phyloP scores from a whole-genome alignment of 2,797 vertebrate species.

The Phataginus tetradactyla region DNA sequence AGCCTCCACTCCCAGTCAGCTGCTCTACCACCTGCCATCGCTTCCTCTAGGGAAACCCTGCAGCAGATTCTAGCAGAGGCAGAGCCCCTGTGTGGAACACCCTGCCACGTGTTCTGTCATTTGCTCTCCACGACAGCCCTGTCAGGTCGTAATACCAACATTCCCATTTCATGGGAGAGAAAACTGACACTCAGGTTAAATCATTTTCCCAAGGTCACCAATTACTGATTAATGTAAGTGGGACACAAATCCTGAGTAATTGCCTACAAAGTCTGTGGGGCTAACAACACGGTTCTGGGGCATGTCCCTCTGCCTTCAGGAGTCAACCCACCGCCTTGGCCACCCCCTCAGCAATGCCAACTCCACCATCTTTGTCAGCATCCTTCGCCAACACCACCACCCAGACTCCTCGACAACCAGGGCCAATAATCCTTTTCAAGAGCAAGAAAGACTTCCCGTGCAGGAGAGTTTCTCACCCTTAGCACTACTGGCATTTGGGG shows the following conservation, averaged over 20 bases:
- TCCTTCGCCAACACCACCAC: background rate
- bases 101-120: fast-evolving
- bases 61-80: background rate
- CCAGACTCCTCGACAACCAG: background rate
- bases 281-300: background rate
- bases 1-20: background rate
- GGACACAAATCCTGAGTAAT: background rate
- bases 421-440: background rate
- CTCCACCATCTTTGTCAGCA: background rate
- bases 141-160: background rate
- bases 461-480: background rate
- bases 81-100: background rate
- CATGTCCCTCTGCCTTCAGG: background rate
- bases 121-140: too few species aligned
- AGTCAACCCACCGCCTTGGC: background rate
- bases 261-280: background rate
- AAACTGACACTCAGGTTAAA: background rate
- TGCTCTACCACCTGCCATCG: too few species aligned
- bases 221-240: background rate
- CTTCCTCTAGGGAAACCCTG: background rate
- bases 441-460: background rate
- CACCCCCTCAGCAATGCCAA: background rate
- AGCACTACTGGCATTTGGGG: background rate
- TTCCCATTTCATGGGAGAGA: background rate
- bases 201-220: background rate